Percentiles rank a stretch among this genome's conserved stretches.
phyloP scores from a whole-genome alignment of 92 coral and sea anemone species.

The Scolanthus callimorphus region DNA sequence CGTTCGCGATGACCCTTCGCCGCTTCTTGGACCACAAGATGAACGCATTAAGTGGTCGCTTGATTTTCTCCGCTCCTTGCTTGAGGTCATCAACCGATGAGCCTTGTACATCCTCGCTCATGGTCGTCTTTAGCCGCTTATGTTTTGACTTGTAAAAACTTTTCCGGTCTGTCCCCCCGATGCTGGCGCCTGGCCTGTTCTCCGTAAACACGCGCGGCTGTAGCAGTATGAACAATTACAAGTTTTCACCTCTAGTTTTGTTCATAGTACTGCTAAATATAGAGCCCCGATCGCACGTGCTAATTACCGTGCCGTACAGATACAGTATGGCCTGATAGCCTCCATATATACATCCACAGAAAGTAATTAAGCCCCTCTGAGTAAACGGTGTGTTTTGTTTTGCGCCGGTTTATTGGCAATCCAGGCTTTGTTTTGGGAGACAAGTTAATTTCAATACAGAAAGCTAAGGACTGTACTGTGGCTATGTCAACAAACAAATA shows the following conservation, averaged over 20 bases:
- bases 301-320: conserved; percentile 73
- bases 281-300: conserved; percentile 70
- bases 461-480: conserved; percentile 76
- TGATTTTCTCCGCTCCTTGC: conserved; percentile 78
- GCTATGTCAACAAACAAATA: conserved; percentile 82
- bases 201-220: conserved; percentile 39
- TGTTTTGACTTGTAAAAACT: no score
- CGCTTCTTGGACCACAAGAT: conserved; percentile 97
- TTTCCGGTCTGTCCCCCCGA: no score
- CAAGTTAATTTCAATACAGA: conserved; percentile 85
- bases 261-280: conserved; percentile 53
- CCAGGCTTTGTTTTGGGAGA: conserved; percentile 74
- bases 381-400: conserved; percentile 86
- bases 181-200: no score
- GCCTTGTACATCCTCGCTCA: conserved; percentile 60
- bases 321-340: conserved; percentile 77
- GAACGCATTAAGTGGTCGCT: conserved; percentile 96
- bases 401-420: conserved; percentile 87
- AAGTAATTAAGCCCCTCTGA: conserved; percentile 92
- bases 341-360: conserved; percentile 91
- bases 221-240: conserved; percentile 45
- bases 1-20: conserved; percentile 92
- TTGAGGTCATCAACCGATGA: conserved; percentile 46
- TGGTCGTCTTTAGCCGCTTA: conserved; percentile 4
- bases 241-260: conserved; percentile 26